Conservation (phyloP, 2,888 invertebrate genomes). For the Prosopocoilus inquinatus region DNA sequence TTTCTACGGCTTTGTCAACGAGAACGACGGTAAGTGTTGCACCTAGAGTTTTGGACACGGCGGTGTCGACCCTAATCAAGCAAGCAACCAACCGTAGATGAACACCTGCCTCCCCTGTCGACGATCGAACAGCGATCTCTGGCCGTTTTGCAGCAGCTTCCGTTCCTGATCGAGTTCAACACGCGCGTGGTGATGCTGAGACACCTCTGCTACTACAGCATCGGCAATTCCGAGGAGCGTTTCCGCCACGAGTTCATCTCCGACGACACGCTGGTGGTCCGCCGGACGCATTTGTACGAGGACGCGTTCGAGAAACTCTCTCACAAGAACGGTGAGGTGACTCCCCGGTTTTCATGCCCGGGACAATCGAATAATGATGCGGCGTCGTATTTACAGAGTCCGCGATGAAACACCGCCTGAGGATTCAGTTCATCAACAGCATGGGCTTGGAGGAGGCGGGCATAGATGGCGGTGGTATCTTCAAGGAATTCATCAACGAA, state of each 20-base stretch:
- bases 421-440: constrained; percentile 87
- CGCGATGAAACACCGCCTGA: constrained; percentile 78
- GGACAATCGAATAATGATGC: not conserved
- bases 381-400: constrained; percentile 61
- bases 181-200: constrained; percentile 85
- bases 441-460: constrained; percentile 94
- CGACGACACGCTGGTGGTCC: constrained; percentile 61
- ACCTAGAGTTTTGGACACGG: not conserved
- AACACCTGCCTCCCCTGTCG: constrained; percentile 81
- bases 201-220: constrained; percentile 57
- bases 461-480: constrained; percentile 96
- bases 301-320: constrained; percentile 95
- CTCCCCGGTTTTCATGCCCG: not conserved
- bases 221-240: constrained; percentile 42
- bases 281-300: constrained; percentile 94
- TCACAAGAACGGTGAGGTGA: constrained; percentile 73
- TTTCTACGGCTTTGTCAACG: constrained; percentile 42
- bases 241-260: constrained; percentile 44
- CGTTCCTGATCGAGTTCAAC: constrained; percentile 91
- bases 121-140: constrained; percentile 85
- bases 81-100: constrained; percentile 49
- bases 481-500: constrained; percentile 93
- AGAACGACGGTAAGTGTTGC: constrained; percentile 40
- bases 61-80: too few species aligned
- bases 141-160: constrained; percentile 86